These are phyloP conservation scores for Forbesichthys papilliferus DNA, from an alignment of 2,113 vertebrate genomes.

Conservation along the genomic window DNA sequence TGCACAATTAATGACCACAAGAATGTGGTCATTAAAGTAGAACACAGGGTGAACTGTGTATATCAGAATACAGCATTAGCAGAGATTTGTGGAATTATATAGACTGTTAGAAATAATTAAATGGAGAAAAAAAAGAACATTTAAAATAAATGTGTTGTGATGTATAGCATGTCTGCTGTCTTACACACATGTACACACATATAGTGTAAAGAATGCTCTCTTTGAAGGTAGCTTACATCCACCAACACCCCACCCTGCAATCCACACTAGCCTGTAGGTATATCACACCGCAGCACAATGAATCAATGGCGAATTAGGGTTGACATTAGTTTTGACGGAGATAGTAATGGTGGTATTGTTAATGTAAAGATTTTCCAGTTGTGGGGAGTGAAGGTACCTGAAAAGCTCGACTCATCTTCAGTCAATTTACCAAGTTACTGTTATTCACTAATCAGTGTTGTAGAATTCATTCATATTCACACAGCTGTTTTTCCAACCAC, in stretches of 20 bases:
- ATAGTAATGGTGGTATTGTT: too few species aligned
- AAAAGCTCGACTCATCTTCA: too few species aligned
- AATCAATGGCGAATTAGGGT: slow-evolving; percentile 54
- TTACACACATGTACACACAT: slow-evolving; percentile 3
- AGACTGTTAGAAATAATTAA: neutral
- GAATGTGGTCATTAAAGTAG: neutral
- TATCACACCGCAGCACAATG: slow-evolving; percentile 39
- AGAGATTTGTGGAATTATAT: too few species aligned
- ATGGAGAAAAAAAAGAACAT: too few species aligned
- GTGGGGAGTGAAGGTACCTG: too few species aligned
- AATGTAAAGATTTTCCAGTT: too few species aligned
- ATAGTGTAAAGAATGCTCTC: slow-evolving; percentile 20
- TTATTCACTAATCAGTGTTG: too few species aligned
- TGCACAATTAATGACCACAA: neutral
- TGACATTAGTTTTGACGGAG: too few species aligned
- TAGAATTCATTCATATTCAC: too few species aligned
- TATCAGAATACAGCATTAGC: neutral
- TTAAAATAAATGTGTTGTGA: neutral
- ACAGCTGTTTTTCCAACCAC: too few species aligned
- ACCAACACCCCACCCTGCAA: neutral
- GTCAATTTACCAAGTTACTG: too few species aligned
- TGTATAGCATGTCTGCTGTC: neutral
- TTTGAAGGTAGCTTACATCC: neutral
- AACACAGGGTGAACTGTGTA: neutral
- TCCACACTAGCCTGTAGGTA: slow-evolving; percentile 35